A percentile compares a stretch with the other conserved stretches of the same genome.
Evolutionary conservation across 1,140 invertebrate genomes (phyloP).

Genomic region (Hypothenemus hampei): DNA sequence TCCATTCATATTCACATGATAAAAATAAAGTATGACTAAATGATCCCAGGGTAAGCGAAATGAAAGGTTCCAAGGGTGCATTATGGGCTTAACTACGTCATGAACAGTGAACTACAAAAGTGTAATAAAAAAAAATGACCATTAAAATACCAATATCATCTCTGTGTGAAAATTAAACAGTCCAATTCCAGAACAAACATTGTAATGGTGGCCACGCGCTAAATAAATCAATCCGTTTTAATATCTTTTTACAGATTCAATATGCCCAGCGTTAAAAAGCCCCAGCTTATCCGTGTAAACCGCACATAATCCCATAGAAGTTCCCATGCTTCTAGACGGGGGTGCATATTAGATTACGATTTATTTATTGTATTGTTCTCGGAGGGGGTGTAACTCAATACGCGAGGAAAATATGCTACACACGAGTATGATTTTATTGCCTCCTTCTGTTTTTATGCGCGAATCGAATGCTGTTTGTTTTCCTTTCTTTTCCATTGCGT

Average conservation of each 20-base stretch:
- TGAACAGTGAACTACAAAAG: too few species aligned
- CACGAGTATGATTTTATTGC: constrained; percentile 41
- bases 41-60: too few species aligned
- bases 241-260: constrained; percentile 44
- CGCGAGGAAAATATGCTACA: constrained; percentile 40
- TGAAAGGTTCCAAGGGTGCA: too few species aligned
- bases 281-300: constrained; percentile 42
- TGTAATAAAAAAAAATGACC: too few species aligned
- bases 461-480: constrained; percentile 11
- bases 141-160: too few species aligned
- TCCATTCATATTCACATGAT: too few species aligned
- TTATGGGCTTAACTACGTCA: too few species aligned
- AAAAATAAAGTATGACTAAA: too few species aligned
- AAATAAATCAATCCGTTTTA: constrained; percentile 41
- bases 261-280: constrained; percentile 39
- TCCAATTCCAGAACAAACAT: constrained; percentile 41
- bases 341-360: constrained; percentile 44
- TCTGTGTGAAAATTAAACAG: constrained; percentile 42
- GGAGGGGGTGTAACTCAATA: constrained; percentile 42
- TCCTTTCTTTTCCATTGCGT: constrained; percentile 17
- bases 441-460: constrained; percentile 18
- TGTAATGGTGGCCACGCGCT: constrained; percentile 38
- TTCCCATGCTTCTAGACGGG: constrained; percentile 34
- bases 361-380: constrained; percentile 41
- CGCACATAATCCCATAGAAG: constrained; percentile 37